phyloP scores from a whole-genome alignment of 2,797 vertebrate species.

The Rhinoraja longicauda region DNA sequence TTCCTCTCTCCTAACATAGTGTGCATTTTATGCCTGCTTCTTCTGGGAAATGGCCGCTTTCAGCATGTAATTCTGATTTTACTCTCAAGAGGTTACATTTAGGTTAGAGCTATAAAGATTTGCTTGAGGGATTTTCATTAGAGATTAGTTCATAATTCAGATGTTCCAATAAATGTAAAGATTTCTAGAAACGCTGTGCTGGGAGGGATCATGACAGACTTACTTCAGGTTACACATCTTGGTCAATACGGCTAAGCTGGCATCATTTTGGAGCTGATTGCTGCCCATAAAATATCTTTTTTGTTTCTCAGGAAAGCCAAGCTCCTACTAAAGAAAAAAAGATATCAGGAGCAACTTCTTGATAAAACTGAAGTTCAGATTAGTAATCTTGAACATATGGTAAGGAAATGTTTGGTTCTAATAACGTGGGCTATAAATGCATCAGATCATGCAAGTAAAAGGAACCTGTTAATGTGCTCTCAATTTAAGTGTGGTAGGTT shows the following conservation, averaged over 20 bases:
- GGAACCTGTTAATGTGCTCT: neutral
- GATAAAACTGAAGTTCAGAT: slow-evolving; percentile 83
- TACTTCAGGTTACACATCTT: neutral
- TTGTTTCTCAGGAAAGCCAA: slow-evolving; percentile 67
- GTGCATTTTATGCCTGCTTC: no score
- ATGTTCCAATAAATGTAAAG: neutral
- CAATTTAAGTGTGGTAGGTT: neutral
- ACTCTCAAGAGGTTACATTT: neutral
- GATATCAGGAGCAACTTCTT: slow-evolving; percentile 81
- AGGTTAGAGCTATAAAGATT: neutral
- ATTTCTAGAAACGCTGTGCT: neutral
- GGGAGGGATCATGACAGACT: neutral
- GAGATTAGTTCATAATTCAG: neutral
- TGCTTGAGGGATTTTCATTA: neutral
- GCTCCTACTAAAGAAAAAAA: slow-evolving; percentile 83
- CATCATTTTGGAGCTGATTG: neutral
- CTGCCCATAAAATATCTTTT: no score
- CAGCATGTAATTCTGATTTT: neutral
- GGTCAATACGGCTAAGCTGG: neutral
- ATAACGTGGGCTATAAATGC: neutral
- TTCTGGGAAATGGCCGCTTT: no score
- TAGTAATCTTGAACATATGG: slow-evolving; percentile 83
- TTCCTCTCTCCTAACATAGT: no score
- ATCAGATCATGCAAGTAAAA: neutral
- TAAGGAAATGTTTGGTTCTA: slow-evolving; percentile 45